A percentile compares a stretch with the other conserved stretches of the same genome.
These are phyloP conservation scores for Rhea americana DNA, from an alignment of 2,113 vertebrate species.

Conservation along the genomic window DNA sequence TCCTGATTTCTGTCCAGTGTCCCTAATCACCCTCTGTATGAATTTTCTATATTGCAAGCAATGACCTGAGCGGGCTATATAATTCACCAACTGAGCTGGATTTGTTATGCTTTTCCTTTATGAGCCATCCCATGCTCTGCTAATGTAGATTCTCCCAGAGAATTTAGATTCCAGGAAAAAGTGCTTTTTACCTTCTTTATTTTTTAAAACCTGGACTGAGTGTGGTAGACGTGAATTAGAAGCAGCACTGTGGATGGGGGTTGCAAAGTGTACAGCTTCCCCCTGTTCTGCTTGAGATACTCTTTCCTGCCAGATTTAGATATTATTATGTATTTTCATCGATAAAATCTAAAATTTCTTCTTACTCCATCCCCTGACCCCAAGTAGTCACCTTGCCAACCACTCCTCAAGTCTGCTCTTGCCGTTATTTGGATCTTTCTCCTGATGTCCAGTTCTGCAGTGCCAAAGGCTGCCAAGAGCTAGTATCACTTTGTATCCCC, in stretches of 20 bases:
- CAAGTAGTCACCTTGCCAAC: background rate
- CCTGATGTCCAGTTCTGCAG: background rate
- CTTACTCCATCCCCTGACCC: background rate
- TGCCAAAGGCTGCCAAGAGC: background rate
- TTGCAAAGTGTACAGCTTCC: background rate
- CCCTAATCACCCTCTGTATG: background rate
- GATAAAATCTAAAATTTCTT: background rate
- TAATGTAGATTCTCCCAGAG: background rate
- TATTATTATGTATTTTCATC: background rate
- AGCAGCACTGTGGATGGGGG: background rate
- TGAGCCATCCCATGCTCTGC: background rate
- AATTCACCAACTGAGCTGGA: background rate
- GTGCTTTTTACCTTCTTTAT: background rate
- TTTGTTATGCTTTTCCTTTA: slow-evolving; percentile 16
- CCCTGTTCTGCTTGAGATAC: background rate
- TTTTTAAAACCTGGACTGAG: background rate
- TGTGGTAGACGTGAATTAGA: background rate
- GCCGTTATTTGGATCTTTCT: background rate
- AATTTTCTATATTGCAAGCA: slow-evolving; percentile 3
- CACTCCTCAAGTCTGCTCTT: background rate
- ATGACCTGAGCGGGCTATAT: background rate
- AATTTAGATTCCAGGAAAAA: slow-evolving; percentile 26
- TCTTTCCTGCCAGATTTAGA: background rate
- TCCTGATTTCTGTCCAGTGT: background rate
- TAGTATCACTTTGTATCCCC: background rate